phyloP scores from a whole-genome alignment of 2,888 invertebrate species.

The Parascotia fuliginaria region DNA sequence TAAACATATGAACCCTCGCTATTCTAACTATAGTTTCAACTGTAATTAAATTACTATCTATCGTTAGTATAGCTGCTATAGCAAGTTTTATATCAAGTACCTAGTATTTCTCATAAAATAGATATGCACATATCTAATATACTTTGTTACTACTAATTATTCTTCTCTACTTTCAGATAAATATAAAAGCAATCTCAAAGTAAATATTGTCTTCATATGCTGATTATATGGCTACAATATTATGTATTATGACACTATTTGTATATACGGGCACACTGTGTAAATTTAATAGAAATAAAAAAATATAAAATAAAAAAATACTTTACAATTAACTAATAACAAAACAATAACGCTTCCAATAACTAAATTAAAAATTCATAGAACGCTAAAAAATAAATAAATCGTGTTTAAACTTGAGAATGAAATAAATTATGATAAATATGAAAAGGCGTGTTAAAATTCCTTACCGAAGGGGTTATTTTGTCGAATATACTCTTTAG shows the following conservation, averaged over 20 bases:
- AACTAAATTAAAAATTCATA: constrained; percentile 57
- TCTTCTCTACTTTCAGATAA: constrained; percentile 73
- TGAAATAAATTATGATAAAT: constrained; percentile 67
- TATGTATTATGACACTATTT: constrained; percentile 73
- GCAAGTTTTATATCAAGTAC: constrained; percentile 30
- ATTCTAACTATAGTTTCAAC: constrained; percentile 26
- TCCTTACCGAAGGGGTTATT: constrained; percentile 87
- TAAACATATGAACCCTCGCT: constrained; percentile 27
- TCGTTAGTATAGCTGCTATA: constrained; percentile 37
- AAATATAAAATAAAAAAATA: constrained; percentile 55
- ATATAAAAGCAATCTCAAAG: constrained; percentile 80
- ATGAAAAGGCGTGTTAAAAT: constrained; percentile 84
- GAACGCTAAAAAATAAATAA: constrained; percentile 70
- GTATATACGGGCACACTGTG: constrained; percentile 82
- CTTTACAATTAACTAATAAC: constrained; percentile 67
- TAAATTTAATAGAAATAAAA: constrained; percentile 57
- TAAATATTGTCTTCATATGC: constrained; percentile 74
- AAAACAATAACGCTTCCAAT: constrained; percentile 72
- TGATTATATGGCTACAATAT: constrained; percentile 74
- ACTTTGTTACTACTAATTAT: constrained; percentile 69
- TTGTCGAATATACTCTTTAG: constrained; percentile 87
- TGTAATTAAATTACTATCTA: constrained; percentile 26
- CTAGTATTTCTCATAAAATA: constrained; percentile 48
- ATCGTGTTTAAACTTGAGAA: constrained; percentile 68
- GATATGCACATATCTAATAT: constrained; percentile 70